Evolutionary conservation across 2,113 vertebrate genomes (phyloP), one percentile per base, ranked within the genome.

Genomic region (Diphyllodes magnificus): DNA sequence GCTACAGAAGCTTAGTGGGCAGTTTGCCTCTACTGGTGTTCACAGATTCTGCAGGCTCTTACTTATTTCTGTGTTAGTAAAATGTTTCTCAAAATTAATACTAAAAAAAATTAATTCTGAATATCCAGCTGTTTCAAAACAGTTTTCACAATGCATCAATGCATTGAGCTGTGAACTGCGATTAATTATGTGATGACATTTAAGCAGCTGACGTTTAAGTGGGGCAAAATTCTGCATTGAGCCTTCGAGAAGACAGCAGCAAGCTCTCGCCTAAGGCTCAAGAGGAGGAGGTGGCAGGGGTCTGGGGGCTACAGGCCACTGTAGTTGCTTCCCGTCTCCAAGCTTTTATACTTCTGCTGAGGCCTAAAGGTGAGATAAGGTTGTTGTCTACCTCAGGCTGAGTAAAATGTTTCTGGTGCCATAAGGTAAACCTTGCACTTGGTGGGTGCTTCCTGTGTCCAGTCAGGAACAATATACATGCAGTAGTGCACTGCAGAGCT

Each of bases 101-200:
- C 19, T 6, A 28, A 85, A 66, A 73, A 65, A n/a, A n/a, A 42
- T 17, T 1, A 50, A 10, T 82, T 91, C 40, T 77, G 50, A 70
- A 51, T 86, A 83, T 66, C 59, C 59, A 94, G 2, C 60, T 81
- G 50, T 77, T 93, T 81, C 45, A 80, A 83, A 95, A 47, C 42
- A 54, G 30, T 95, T 96, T 92, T 86, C 63, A 66, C 77, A 77
- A 63, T 75, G 63, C 84, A 72, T 92, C 73, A 61, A 57, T 69
- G 57, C 80, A 71, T 15, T 93, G 82, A 93, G 69, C 68, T 96
- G 68, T 86, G 75, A 90, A 91, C 63, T 88, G 54, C 35, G 24
- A 82, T 91, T 83, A 83, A 77, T 91, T 93, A 47, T 64, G 40
- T 60, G 66, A 88, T 82, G 84, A 79, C 54, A 84, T 65, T 91